Base-by-base conservation (phyloP, 2,113 vertebrate species). In the Pseudorectes ferrugineus region DNA sequence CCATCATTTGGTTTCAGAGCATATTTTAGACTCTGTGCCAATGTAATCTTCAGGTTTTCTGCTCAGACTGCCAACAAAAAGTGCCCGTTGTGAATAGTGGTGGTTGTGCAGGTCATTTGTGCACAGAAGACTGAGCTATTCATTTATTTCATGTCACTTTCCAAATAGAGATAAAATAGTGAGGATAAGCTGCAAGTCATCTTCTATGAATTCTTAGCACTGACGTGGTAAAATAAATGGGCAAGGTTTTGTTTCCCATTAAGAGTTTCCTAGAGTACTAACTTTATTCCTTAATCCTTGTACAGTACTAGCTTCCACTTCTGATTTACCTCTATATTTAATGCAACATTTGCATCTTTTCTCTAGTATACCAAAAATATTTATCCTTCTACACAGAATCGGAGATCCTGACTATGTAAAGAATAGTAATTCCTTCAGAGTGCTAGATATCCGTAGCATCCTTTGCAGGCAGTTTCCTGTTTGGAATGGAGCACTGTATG, bases 1-100 rank as follows among this genome's bases (percentile, higher is more conserved):
- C 79, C 42, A 54, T 71, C 21, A 61, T 89, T 95, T 88, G 80
- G 73, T 88, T 95, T 89, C 91, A 93, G 90, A 92, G 61, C 18
- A 7, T 95, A 91, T 95, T 97, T 97, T 78, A 93, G 86, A 85
- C 66, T 89, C 2, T 0, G 17, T 93, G 96, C 95, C 95, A 97
- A 96, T 91, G 90, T 95, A 96, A 93, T 94, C 95, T 82, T 85
- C 85, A 92, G 92, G 71, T 95, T 97, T 96, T 96, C 95, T 96
- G 82, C 81, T 92, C 45, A 82, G 91, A 92, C 83, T 97, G 95
- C 96, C 95, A 96, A 92, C 35, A 81, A 89, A 92, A 95, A 94
- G 88, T 96, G 92, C 82, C 92, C 84, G 85, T 91, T 94, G 95
- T 96, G 92, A 96, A 96, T 93, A 93, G 90, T 48, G 80, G 80